A percentile compares a stretch with the other conserved stretches of the same genome.
Conservation (phyloP, 2,797 vertebrate genomes). For the Lophotriccus pileatus region DNA sequence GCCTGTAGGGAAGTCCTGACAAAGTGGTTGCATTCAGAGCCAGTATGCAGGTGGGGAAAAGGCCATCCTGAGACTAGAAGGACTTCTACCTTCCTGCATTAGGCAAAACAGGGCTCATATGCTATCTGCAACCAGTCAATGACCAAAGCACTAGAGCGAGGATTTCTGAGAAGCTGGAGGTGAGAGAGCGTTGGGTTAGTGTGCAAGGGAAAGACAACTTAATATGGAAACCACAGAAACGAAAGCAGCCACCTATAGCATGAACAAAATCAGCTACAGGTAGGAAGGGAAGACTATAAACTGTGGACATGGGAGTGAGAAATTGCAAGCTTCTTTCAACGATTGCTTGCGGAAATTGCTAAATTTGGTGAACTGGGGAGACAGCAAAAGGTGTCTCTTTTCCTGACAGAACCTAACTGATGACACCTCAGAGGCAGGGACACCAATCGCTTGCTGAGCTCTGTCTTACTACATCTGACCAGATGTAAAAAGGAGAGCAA, state of each 20-base stretch:
- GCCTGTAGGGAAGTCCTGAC: neutral
- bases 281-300: neutral
- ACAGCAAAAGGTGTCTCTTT: neutral
- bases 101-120: neutral
- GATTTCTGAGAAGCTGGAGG: neutral
- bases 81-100: neutral
- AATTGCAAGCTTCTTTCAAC: neutral
- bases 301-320: neutral
- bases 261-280: neutral
- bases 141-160: neutral
- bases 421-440: neutral
- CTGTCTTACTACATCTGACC: neutral
- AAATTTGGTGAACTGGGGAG: neutral
- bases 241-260: neutral
- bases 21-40: neutral
- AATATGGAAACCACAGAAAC: neutral
- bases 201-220: neutral
- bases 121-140: neutral
- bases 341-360: neutral
- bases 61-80: neutral
- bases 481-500: neutral
- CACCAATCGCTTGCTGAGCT: neutral
- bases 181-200: neutral
- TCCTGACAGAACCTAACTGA: neutral
- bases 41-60: neutral